A percentile compares a stretch with the other conserved stretches of the same genome.
These are phyloP conservation scores for Periophthalmus magnuspinnatus DNA, from an alignment of 2,797 vertebrate genomes.

Conservation along the genomic window DNA sequence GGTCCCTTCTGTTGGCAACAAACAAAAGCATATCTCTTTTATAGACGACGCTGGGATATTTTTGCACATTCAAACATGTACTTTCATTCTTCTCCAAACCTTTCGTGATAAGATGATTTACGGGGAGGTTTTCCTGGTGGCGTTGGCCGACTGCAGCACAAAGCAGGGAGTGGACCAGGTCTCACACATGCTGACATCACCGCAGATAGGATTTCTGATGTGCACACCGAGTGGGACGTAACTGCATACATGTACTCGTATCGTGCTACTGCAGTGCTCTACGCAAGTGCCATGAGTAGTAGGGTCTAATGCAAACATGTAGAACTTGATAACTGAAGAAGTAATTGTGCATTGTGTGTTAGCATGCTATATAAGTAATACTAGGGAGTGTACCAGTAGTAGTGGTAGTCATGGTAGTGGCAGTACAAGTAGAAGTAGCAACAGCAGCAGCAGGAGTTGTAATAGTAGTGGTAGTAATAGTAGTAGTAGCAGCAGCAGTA, in stretches of 20 bases:
- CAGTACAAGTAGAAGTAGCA: too few relatives aligned
- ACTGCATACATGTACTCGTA: constrained; percentile 37
- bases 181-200: constrained; percentile 44
- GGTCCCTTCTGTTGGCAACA: constrained; percentile 30
- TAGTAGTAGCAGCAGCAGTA: too few relatives aligned
- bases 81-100: constrained; percentile 35
- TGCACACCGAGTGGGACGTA: constrained; percentile 46
- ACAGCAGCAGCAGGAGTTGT: too few relatives aligned
- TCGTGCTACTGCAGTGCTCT: not conserved
- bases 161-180: constrained; percentile 29
- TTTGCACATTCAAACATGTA: constrained; percentile 52
- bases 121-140: constrained; percentile 35
- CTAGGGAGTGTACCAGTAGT: too few relatives aligned
- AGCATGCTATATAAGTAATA: too few relatives aligned
- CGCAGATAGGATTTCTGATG: constrained; percentile 31
- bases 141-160: constrained; percentile 26
- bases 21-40: constrained; percentile 26
- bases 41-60: constrained; percentile 29
- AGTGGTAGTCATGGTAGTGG: too few relatives aligned
- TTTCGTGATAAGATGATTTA: constrained; percentile 54
- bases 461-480: too few relatives aligned
- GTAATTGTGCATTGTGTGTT: not conserved
- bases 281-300: not conserved
- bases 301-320: not conserved
- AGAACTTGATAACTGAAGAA: not conserved